Base-by-base conservation (phyloP, 1,140 invertebrate species). In the Drosophila albomicans region DNA sequence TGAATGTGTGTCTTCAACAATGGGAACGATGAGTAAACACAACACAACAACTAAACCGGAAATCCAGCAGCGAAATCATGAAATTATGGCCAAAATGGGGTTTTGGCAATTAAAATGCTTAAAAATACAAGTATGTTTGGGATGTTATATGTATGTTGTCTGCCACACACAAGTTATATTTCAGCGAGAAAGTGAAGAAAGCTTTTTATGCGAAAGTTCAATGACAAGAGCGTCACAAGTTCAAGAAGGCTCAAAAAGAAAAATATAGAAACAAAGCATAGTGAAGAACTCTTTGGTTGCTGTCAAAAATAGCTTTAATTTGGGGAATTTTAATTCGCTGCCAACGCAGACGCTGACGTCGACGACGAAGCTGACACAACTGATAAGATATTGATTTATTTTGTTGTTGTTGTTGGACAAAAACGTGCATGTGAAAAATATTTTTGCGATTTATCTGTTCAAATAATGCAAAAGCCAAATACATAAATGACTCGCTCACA, bases 321-420 rank as follows among this genome's bases (percentile, higher is more conserved):
- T 59, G 35, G 8, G 46, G 8, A 5, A 46, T 20, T 28, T 43
- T 7, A 45, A 51, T 45, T 28, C 30, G 35, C 15, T 59, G 46
- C 57, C 30, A 65, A 28, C 48, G 49, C 7, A 20, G 20, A 52
- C 35, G 52, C n/a, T 48, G 28, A 5, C 30, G 51, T 62, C 43
- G 10, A 52, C 66, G 16, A 13, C 45, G 8, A 43, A 25, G 28
- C 54, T 25, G 20, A 25, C 16, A 28, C 11, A 11, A 52, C 75
- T 86, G 82, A 86, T 86, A 86, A 87, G 79, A 82, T 86, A 86
- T 86, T 72, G 82, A 86, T 87, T 86, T 82, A 68, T 61, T 28
- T 15, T 8, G 35, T 7, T 71, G 45, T 57, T 72, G 38, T 54
- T 45, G 15, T 4, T 30, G 49, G 49, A 35, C 41, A 52, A 68